These are phyloP conservation scores for Pyralis farinalis DNA, from an alignment of 2,888 invertebrate species.

Conservation along the genomic window DNA sequence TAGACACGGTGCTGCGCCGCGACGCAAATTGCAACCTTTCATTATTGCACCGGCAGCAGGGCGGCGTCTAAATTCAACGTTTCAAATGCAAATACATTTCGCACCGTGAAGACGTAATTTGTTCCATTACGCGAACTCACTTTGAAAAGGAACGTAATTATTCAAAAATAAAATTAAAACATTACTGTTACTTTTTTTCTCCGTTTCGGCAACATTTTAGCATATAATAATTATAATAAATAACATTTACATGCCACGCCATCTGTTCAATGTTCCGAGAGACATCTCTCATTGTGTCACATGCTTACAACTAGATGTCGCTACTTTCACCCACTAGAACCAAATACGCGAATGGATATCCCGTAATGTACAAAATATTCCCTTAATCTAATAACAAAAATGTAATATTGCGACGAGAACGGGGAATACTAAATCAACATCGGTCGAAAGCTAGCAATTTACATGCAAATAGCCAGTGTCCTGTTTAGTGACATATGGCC, in stretches of 20 bases:
- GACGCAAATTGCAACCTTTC: slow-evolving; percentile 31
- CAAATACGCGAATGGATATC: too few relatives aligned
- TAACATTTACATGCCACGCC: slow-evolving; percentile 26
- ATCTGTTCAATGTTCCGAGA: slow-evolving; percentile 21
- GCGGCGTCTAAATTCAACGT: slow-evolving; percentile 28
- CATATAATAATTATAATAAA: too few relatives aligned
- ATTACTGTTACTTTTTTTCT: too few relatives aligned
- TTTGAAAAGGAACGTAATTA: too few relatives aligned
- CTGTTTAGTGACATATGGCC: slow-evolving; percentile 46
- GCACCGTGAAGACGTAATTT: slow-evolving; percentile 43
- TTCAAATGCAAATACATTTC: slow-evolving; percentile 51
- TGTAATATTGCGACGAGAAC: too few relatives aligned
- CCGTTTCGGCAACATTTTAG: too few relatives aligned
- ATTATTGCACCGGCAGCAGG: slow-evolving; percentile 29
- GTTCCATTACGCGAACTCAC: slow-evolving; percentile 15
- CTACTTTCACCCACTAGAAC: neutral
- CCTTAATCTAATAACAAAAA: too few relatives aligned
- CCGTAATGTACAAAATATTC: too few relatives aligned
- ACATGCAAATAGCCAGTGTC: slow-evolving; percentile 51
- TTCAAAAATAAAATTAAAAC: too few relatives aligned
- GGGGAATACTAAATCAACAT: slow-evolving; percentile 37
- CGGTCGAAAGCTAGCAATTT: slow-evolving; percentile 40
- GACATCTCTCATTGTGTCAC: slow-evolving; percentile 10
- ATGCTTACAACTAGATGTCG: slow-evolving; percentile 27
- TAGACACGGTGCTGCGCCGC: slow-evolving; percentile 16